phyloP scores from a whole-genome alignment of 92 coral and sea anemone species.

The Porites divaricata region DNA sequence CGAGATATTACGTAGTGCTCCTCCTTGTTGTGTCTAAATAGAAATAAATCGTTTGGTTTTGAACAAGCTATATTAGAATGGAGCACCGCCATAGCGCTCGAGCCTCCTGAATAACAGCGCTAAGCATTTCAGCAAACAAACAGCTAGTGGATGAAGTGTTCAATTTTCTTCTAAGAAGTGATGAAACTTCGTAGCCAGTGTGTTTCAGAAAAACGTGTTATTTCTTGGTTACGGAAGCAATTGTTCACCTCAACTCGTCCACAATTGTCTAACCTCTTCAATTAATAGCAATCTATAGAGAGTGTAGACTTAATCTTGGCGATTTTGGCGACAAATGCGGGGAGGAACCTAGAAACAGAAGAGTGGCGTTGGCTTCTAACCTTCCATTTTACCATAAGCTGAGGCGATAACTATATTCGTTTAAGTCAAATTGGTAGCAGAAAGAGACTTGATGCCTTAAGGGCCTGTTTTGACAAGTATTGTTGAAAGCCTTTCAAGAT shows the following conservation, averaged over 20 bases:
- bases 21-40: slow-evolving; percentile 59
- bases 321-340: background rate
- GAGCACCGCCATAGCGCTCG: background rate
- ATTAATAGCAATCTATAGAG: slow-evolving; percentile 36
- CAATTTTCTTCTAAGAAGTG: slow-evolving; percentile 1
- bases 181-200: slow-evolving; percentile 17
- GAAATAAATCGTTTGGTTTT: slow-evolving; percentile 69
- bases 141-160: background rate
- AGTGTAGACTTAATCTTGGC: slow-evolving; percentile 21
- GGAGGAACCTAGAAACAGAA: background rate
- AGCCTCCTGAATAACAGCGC: background rate
- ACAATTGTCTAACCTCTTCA: slow-evolving; percentile 68
- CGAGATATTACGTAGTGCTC: slow-evolving; percentile 60
- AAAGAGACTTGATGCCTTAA: slow-evolving; percentile 28
- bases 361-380: background rate
- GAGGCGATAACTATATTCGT: slow-evolving; percentile 31
- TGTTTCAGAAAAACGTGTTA: slow-evolving; percentile 55
- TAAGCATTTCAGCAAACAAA: slow-evolving; percentile 1
- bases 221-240: slow-evolving; percentile 77
- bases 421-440: slow-evolving; percentile 37
- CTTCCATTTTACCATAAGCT: slow-evolving; percentile 25
- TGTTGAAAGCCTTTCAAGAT: slow-evolving; percentile 63
- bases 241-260: slow-evolving; percentile 60
- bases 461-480: slow-evolving; percentile 73
- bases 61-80: slow-evolving; percentile 3